Percentiles rank a stretch among this genome's conserved stretches.
These are phyloP conservation scores for Sericinus montela DNA, from an alignment of 2,888 invertebrate species.

Conservation along the genomic window DNA sequence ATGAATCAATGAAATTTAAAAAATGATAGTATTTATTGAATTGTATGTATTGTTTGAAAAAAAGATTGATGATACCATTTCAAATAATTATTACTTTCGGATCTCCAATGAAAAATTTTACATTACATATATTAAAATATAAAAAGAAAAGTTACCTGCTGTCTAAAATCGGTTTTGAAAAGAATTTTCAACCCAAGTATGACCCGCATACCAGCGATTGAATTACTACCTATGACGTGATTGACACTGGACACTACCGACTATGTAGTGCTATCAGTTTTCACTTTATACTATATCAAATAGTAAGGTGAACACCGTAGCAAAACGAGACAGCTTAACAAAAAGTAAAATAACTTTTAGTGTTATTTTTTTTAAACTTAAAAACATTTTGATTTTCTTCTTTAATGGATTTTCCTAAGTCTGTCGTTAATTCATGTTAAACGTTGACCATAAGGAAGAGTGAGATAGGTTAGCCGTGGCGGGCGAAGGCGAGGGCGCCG, in stretches of 20 bases:
- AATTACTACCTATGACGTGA: constrained; percentile 24
- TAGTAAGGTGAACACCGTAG: constrained; percentile 45
- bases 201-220: constrained; percentile 56
- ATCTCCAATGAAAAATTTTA: constrained; percentile 72
- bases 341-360: background rate
- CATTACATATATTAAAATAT: constrained; percentile 27
- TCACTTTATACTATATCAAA: constrained; percentile 43
- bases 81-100: constrained; percentile 24
- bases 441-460: constrained; percentile 37
- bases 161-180: constrained; percentile 21
- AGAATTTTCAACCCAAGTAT: constrained; percentile 44
- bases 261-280: constrained; percentile 23
- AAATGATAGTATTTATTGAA: constrained; percentile 44
- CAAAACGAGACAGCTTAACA: constrained; percentile 19
- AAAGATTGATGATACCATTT: constrained; percentile 19
- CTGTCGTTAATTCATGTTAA: constrained; percentile 36
- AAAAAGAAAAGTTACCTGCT: constrained; percentile 21
- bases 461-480: constrained; percentile 27
- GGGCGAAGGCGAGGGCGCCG: constrained; percentile 38
- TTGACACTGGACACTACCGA: constrained; percentile 19
- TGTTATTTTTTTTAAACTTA: background rate
- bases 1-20: constrained; percentile 58
- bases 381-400: too few species aligned
- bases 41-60: constrained; percentile 38
- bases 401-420: background rate